Percentiles rank a stretch among this genome's conserved stretches.
Evolutionary conservation across 2,113 vertebrate genomes (phyloP).

Genomic region (Azemiops feae): DNA sequence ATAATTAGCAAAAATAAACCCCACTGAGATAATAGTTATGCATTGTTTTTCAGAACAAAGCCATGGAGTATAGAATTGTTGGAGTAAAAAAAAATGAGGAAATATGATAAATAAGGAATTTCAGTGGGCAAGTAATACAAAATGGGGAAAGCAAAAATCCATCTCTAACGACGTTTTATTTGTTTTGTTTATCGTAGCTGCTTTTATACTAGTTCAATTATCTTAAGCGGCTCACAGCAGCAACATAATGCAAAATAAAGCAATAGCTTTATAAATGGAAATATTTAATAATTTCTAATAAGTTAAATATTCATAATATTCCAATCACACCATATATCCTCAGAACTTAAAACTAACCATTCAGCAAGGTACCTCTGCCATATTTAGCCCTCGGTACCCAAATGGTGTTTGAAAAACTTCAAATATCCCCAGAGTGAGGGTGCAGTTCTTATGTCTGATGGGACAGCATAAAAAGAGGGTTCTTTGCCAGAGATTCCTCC

Average conservation of each 20-base stretch:
- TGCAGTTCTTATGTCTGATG: not conserved
- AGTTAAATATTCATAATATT: not conserved
- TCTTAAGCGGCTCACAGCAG: not conserved
- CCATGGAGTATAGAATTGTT: not conserved
- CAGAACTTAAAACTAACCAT: not conserved
- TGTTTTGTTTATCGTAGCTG: not conserved
- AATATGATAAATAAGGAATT: not conserved
- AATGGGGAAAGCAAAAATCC: not conserved
- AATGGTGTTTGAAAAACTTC: not conserved
- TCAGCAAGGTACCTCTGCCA: not conserved
- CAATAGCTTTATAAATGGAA: not conserved
- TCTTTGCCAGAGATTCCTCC: not conserved
- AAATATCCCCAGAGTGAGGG: not conserved
- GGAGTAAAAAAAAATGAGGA: not conserved
- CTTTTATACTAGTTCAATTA: not conserved
- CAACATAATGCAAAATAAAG: not conserved
- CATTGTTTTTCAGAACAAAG: not conserved
- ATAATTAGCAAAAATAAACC: not conserved
- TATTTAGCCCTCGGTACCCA: not conserved
- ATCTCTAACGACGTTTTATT: not conserved
- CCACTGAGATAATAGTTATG: not conserved
- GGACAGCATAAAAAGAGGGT: not conserved
- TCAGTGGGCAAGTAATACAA: not conserved
- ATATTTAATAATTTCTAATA: not conserved
- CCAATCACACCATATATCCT: not conserved